Conservation (phyloP, 2,888 invertebrate species). For the Habroteleia sp. region DNA sequence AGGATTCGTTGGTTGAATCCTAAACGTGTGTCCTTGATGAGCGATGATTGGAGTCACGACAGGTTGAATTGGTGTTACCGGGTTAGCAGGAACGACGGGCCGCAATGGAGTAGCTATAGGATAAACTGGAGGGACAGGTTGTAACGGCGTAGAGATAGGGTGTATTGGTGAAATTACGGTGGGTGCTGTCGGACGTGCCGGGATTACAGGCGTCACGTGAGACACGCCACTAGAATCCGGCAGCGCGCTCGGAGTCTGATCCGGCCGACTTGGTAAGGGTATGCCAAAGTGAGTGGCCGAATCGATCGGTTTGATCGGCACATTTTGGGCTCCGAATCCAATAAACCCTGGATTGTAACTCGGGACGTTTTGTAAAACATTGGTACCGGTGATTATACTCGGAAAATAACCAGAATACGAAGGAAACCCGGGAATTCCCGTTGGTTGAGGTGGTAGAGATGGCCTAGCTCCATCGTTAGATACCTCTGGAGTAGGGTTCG, state of each 20-base stretch:
- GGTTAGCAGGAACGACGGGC: slow-evolving; percentile 66
- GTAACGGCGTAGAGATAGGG: slow-evolving; percentile 55
- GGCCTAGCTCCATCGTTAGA: slow-evolving; percentile 8
- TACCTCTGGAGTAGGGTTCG: background rate
- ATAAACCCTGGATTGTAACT: slow-evolving; percentile 25
- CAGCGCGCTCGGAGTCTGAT: slow-evolving; percentile 63
- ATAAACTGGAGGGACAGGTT: slow-evolving; percentile 54
- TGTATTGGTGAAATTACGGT: slow-evolving; percentile 60
- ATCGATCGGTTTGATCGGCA: slow-evolving; percentile 60
- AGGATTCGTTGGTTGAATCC: slow-evolving; percentile 67
- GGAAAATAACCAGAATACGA: slow-evolving; percentile 75
- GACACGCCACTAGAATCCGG: slow-evolving; percentile 33
- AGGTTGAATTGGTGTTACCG: slow-evolving; percentile 64
- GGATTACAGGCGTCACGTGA: slow-evolving; percentile 57
- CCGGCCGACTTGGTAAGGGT: slow-evolving; percentile 70
- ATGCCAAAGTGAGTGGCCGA: slow-evolving; percentile 76
- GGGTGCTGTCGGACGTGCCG: slow-evolving; percentile 47
- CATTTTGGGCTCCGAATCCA: slow-evolving; percentile 13
- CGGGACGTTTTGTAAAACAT: slow-evolving; percentile 61
- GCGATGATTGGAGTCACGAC: slow-evolving; percentile 57
- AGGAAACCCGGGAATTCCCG: slow-evolving; percentile 62
- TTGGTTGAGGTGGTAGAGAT: slow-evolving; percentile 18
- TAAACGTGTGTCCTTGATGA: slow-evolving; percentile 69
- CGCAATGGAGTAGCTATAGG: slow-evolving; percentile 59
- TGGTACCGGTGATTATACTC: slow-evolving; percentile 67